These are phyloP conservation scores for Neuroterus valhalla DNA, from an alignment of 1,140 invertebrate genomes.

Conservation along the genomic window DNA sequence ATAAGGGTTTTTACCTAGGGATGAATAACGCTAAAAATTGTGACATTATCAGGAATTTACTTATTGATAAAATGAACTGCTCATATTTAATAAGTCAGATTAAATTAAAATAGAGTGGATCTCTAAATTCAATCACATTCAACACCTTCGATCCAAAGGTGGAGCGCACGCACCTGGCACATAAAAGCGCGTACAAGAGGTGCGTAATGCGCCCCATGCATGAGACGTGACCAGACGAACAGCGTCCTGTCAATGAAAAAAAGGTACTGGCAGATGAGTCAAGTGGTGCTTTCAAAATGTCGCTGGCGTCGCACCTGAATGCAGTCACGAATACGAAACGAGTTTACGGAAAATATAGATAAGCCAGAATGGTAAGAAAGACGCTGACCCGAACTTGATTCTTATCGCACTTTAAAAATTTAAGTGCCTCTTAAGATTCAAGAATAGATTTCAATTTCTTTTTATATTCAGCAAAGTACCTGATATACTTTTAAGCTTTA, in stretches of 20 bases:
- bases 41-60: too few species aligned
- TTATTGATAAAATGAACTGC: too few species aligned
- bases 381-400: slow-evolving; percentile 24
- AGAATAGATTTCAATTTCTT: not conserved
- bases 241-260: slow-evolving; percentile 64
- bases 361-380: slow-evolving; percentile 44
- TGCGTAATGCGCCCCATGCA: slow-evolving; percentile 61
- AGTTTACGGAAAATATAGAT: slow-evolving; percentile 49
- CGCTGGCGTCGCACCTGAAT: slow-evolving; percentile 51
- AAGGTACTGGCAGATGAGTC: slow-evolving; percentile 62
- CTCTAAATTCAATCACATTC: not conserved
- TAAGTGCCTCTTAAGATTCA: not conserved
- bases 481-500: too few species aligned
- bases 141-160: not conserved
- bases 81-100: too few species aligned
- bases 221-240: slow-evolving; percentile 65
- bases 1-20: too few species aligned
- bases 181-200: slow-evolving; percentile 63
- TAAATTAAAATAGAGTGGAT: not conserved
- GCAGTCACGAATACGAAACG: slow-evolving; percentile 60
- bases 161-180: slow-evolving; percentile 49
- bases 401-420: not conserved
- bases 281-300: slow-evolving; percentile 62
- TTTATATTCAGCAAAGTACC: too few species aligned
- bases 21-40: too few species aligned